phyloP scores from a whole-genome alignment of 2,797 vertebrate genomes.

The Capromys pilorides region DNA sequence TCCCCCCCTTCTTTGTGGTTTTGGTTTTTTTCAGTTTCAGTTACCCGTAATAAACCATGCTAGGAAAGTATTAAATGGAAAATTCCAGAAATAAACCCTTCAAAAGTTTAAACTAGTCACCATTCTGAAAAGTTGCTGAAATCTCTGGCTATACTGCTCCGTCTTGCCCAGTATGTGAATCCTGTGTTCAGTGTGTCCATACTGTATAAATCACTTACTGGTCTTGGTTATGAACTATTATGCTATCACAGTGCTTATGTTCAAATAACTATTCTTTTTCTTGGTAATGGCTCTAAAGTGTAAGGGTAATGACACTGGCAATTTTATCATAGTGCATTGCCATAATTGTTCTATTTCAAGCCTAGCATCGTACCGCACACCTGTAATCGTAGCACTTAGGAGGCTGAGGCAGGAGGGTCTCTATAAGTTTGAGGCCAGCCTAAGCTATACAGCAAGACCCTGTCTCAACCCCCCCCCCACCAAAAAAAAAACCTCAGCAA shows the following conservation, averaged over 20 bases:
- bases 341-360: neutral
- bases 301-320: neutral
- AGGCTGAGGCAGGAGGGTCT: neutral
- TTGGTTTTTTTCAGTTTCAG: neutral
- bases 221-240: neutral
- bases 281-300: neutral
- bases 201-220: neutral
- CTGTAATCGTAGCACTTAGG: neutral
- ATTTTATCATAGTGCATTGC: neutral
- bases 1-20: neutral
- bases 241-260: neutral
- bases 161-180: neutral
- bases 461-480: neutral
- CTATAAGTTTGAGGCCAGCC: neutral
- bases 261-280: neutral
- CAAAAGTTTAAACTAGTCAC: neutral
- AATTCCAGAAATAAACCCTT: neutral
- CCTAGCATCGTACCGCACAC: neutral
- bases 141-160: neutral
- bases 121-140: neutral
- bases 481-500: neutral
- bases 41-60: neutral
- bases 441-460: neutral
- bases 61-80: neutral
- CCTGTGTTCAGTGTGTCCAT: neutral